Percentiles rank a stretch among this genome's conserved stretches.
phyloP scores from a whole-genome alignment of 2,797 vertebrate species.

The Nannoperca australis region DNA sequence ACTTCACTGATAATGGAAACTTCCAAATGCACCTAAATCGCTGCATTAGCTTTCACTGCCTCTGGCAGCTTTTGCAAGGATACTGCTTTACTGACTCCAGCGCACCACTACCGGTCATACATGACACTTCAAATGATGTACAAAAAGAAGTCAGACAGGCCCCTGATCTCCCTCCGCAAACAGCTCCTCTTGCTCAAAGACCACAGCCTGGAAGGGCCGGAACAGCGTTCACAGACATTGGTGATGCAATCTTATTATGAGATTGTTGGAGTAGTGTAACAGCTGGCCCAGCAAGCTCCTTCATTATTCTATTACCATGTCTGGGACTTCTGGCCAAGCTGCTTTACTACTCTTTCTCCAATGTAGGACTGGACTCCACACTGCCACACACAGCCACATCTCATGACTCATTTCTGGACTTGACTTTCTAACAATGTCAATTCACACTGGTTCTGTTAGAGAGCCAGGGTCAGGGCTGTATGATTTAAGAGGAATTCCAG shows the following conservation, averaged over 20 bases:
- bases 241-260: constrained; percentile 60
- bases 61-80: constrained; percentile 62
- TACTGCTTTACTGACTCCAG: constrained; percentile 49
- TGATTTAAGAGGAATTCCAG: constrained; percentile 59
- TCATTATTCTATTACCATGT: constrained; percentile 69
- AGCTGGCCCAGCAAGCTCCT: constrained; percentile 47
- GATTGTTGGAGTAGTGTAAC: constrained; percentile 47
- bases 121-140: constrained; percentile 67
- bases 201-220: constrained; percentile 29
- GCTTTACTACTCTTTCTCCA: constrained; percentile 50
- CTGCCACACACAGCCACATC: constrained; percentile 52
- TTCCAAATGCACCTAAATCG: constrained; percentile 70
- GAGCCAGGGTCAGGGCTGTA: constrained; percentile 45
- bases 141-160: constrained; percentile 42
- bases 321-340: constrained; percentile 57
- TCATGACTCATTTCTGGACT: constrained; percentile 71
- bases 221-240: constrained; percentile 30
- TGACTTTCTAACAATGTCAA: constrained; percentile 77
- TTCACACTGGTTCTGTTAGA: constrained; percentile 50
- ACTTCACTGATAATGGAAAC: constrained; percentile 66
- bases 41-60: constrained; percentile 65
- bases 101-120: constrained; percentile 57
- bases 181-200: constrained; percentile 43
- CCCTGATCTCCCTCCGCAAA: constrained; percentile 55
- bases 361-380: constrained; percentile 58